Evolutionary conservation across 2,113 vertebrate species (phyloP), one percentile per base, ranked within the genome.

Genomic region (Coptodon rendalli): DNA sequence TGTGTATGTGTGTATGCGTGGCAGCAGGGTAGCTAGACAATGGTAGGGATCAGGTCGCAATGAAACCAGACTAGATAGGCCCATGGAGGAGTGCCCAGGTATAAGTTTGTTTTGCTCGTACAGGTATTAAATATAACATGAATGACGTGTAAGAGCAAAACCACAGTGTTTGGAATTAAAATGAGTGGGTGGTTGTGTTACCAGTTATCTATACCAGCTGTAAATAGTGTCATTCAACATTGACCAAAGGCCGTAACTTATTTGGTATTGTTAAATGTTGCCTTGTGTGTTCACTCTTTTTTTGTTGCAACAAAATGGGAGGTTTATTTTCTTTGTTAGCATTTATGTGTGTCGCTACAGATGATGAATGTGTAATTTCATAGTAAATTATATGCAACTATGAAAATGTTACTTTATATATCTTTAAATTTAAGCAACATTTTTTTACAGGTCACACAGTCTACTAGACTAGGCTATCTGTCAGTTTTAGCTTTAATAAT

Each of bases 21-120:
- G 45, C 68, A 83, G 79, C 71, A 78, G 36, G 29, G 56, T 36
- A 89, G 48, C 80, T 40, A 81, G 31, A 94, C 92, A 93, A 93
- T 81, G 40, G 81, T 83, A n/a, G 5, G 40, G 52, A 88, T 95
- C 87, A n/a, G 80, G 91, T 95, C 92, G 85, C 95, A 76, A 53
- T 92, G 89, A 94, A 94, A 93, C 93, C 81, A 82, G 88, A 91
- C 56, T 19, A 88, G 87, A 83, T 78, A 19, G 86, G 76, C 31
- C 10, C 54, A 89, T 7, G 85, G 63, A 86, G 89, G 68, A 78
- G 68, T 43, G 52, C 29, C 45, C 48, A 68, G 45, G 59, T 83
- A 54, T 82, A 61, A 66, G 52, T 85, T n/a, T 53, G 80, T 87
- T 61, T 73, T 31, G 66, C 38, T 83, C 61, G n/a, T 24, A 83